Evolutionary conservation across 2,113 vertebrate genomes (phyloP).

Genomic region (Anoura caudifer): DNA sequence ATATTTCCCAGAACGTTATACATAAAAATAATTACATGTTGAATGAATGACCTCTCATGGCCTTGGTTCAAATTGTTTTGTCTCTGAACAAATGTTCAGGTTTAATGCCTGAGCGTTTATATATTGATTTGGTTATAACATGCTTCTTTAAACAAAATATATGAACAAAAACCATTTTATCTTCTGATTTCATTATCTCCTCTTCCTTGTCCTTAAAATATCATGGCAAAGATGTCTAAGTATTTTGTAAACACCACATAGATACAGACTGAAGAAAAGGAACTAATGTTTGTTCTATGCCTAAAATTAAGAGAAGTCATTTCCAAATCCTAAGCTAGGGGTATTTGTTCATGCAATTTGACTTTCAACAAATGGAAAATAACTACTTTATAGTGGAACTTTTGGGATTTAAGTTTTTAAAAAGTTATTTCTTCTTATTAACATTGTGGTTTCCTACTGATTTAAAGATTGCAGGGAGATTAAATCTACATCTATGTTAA

Average conservation of each 20-base stretch:
- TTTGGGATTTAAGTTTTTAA: not conserved
- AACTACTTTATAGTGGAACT: not conserved
- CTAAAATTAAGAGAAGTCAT: conserved; percentile 3
- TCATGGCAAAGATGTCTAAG: not conserved
- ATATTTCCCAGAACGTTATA: not conserved
- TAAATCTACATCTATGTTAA: conserved; percentile 18
- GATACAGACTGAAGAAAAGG: not conserved
- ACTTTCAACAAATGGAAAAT: conserved; percentile 29
- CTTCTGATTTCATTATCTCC: conserved; percentile 5
- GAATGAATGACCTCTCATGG: not conserved
- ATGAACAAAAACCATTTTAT: conserved; percentile 31
- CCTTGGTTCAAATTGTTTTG: not conserved
- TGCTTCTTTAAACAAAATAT: not conserved
- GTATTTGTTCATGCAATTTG: not conserved
- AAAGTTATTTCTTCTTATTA: conserved; percentile 31
- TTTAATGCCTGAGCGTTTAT: conserved; percentile 29
- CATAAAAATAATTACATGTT: not conserved
- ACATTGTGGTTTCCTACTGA: not conserved
- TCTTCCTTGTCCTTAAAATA: conserved; percentile 26
- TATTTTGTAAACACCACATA: not conserved
- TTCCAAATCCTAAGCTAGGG: not conserved
- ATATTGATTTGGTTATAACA: not conserved
- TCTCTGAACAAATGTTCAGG: conserved; percentile 26
- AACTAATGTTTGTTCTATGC: not conserved
- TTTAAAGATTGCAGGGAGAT: not conserved